Conservation (phyloP, 2,888 invertebrate species). For the Nudaria mundana region DNA sequence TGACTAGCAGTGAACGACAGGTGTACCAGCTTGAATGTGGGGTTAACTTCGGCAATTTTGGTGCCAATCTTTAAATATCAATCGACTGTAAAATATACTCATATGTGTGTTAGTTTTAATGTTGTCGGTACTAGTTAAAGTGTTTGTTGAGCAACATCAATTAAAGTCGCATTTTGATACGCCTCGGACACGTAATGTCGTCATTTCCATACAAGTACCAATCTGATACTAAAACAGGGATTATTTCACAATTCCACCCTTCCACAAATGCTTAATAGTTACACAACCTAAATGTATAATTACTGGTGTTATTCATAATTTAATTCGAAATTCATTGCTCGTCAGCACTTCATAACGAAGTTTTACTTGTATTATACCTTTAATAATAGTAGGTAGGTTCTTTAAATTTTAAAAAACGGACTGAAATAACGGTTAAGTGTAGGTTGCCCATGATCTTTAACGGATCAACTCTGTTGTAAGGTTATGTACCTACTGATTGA, state of each 20-base stretch:
- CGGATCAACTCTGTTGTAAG: too few relatives aligned
- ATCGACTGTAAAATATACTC: too few relatives aligned
- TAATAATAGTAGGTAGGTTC: too few relatives aligned
- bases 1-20: too few relatives aligned
- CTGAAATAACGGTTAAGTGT: too few relatives aligned
- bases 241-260: slow-evolving; percentile 33
- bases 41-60: too few relatives aligned
- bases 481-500: too few relatives aligned
- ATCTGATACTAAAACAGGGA: slow-evolving; percentile 47
- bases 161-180: slow-evolving; percentile 75
- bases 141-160: slow-evolving; percentile 66
- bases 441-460: neutral
- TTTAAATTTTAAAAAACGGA: too few relatives aligned
- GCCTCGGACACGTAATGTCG: slow-evolving; percentile 58
- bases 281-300: slow-evolving; percentile 28
- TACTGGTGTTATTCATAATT: slow-evolving; percentile 29
- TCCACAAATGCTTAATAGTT: slow-evolving; percentile 28
- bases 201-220: slow-evolving; percentile 50
- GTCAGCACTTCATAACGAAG: slow-evolving; percentile 7
- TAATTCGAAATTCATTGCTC: slow-evolving; percentile 23
- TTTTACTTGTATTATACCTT: neutral
- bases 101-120: slow-evolving; percentile 20
- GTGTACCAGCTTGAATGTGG: too few relatives aligned
- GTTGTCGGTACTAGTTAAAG: slow-evolving; percentile 52
- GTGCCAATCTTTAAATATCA: too few relatives aligned